Base-by-base conservation (phyloP, 2,113 vertebrate genomes). In the Ascaphus truei region DNA sequence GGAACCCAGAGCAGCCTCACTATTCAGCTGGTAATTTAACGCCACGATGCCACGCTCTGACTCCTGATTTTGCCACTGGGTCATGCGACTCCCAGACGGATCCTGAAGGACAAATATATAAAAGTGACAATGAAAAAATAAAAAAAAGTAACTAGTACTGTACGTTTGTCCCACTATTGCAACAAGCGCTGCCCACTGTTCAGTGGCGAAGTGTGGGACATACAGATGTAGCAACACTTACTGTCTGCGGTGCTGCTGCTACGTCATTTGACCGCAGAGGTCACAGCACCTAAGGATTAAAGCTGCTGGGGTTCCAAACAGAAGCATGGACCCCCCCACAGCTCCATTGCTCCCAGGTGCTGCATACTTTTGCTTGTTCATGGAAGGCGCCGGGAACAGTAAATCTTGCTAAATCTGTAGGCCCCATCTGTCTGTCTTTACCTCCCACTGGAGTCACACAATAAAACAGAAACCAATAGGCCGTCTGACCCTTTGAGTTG, bases 51-150 rank as follows among this genome's bases (percentile, higher is more conserved):
- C 81, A 3, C 51, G 23, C 4, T 71, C 50, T 3, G 86, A 72
- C 23, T 68, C 1, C 55, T 85, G 77, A 0, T 88, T 75, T 67
- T 80, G 1, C 88, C 87, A 89, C 16, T 90, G 85, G 61, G 83
- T 82, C 65, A 89, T 81, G 33, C 72, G 71, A 25, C 86, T 89
- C 66, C 6, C 34, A n/a, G 85, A 50, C 4, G 88, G 85, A 76
- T 90, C 84, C 85, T 90, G 18, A 43, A 7, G 34, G 13, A 36
- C 34, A 36, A 13, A 3, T 36, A 8, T 36, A 36, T 8, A 36
- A 13, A 8, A 36, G 34, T 11, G 34, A 2, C 34, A 36, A 13
- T 13, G 2, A 37, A 6, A n/a, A n/a, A n/a, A n/a, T n/a, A 58
- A 12, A 67, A 9, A 45, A 29, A 2, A 12, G 10, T 37, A 37